A percentile compares a stretch with the other conserved stretches of the same genome.
These are phyloP conservation scores for Sesia apiformis DNA, from an alignment of 2,888 invertebrate genomes.

Conservation along the genomic window DNA sequence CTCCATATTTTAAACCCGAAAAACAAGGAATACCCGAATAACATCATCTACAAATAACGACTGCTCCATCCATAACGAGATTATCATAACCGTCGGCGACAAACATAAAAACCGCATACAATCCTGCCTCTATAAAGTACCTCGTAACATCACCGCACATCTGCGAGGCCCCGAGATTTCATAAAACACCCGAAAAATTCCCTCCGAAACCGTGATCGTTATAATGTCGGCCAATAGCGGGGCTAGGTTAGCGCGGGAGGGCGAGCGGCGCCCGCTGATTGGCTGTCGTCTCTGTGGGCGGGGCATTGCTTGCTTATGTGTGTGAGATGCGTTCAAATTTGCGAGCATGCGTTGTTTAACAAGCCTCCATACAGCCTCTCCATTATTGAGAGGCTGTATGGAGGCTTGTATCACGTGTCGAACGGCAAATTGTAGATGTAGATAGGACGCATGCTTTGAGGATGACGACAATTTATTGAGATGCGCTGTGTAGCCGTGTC, in stretches of 20 bases:
- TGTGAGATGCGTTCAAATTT: conserved; percentile 42
- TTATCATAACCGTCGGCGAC: conserved; percentile 54
- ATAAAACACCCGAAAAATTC: conserved; percentile 67
- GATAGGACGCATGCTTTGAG: too few species aligned
- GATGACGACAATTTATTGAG: too few species aligned
- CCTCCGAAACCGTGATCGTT: conserved; percentile 62
- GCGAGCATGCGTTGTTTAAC: conserved; percentile 39
- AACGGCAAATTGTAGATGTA: background rate
- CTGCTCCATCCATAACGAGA: conserved; percentile 51
- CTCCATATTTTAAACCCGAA: too few species aligned
- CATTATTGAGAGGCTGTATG: background rate
- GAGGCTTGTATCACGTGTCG: background rate
- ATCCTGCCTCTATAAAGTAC: conserved; percentile 49
- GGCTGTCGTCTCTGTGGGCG: conserved; percentile 34
- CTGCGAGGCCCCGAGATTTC: conserved; percentile 41
- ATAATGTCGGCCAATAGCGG: conserved; percentile 43
- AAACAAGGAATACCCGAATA: background rate
- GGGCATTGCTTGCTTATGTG: conserved; percentile 43
- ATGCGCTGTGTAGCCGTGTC: too few species aligned
- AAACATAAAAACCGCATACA: conserved; percentile 52
- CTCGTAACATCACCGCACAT: conserved; percentile 22
- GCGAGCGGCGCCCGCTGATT: conserved; percentile 47
- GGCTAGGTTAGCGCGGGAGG: conserved; percentile 41
- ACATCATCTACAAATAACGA: conserved; percentile 61
- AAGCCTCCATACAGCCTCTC: conserved; percentile 25